These are phyloP conservation scores for Eleutherodactylus coqui DNA, from an alignment of 2,797 vertebrate genomes.

Conservation along the genomic window DNA sequence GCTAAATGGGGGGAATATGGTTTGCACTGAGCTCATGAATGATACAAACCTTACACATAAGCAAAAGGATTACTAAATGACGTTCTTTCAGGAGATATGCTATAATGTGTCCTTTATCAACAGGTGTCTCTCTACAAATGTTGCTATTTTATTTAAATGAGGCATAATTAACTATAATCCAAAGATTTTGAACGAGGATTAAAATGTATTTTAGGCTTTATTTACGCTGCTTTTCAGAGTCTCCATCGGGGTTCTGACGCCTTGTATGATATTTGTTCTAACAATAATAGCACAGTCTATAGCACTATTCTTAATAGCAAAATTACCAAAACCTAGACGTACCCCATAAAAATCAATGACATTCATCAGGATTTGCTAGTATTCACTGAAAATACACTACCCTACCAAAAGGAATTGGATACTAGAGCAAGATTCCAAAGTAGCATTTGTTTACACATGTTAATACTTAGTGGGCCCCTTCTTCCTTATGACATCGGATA, in stretches of 20 bases:
- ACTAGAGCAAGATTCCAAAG: too few species aligned
- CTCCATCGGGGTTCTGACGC: not conserved
- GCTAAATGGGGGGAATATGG: not conserved
- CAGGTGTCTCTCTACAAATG: not conserved
- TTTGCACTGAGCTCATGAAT: not conserved
- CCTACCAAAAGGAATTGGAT: too few species aligned
- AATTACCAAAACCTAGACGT: not conserved
- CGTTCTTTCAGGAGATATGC: not conserved
- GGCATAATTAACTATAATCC: not conserved
- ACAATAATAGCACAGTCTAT: not conserved
- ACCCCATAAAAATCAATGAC: not conserved
- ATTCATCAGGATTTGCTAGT: not conserved
- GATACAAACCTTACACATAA: not conserved
- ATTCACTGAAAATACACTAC: not conserved
- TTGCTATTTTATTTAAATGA: not conserved
- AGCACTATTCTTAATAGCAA: not conserved
- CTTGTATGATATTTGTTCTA: not conserved
- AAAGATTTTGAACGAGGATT: not conserved
- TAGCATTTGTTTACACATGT: too few species aligned
- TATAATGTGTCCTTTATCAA: not conserved
- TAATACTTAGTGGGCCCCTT: too few species aligned
- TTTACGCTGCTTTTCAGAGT: not conserved
- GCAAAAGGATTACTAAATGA: not conserved
- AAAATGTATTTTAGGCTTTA: not conserved
- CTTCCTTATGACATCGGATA: too few species aligned